These are phyloP conservation scores for Erythrocercus mccallii DNA, from an alignment of 2,113 vertebrate species.

Conservation along the genomic window DNA sequence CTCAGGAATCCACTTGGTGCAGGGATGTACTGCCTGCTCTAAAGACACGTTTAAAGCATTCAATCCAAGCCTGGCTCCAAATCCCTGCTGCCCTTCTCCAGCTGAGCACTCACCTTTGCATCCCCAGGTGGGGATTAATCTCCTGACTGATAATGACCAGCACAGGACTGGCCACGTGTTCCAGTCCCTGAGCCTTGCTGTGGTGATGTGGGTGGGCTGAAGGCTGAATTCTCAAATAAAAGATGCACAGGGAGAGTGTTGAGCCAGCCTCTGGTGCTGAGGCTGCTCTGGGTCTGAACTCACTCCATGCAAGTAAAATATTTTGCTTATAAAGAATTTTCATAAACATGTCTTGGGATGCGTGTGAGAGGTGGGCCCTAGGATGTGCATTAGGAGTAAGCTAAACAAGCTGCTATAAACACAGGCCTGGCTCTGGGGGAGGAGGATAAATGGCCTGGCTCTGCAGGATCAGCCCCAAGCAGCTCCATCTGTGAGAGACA, in stretches of 20 bases:
- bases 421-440: constrained; percentile 59
- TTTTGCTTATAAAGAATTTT: constrained; percentile 81
- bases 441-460: constrained; percentile 58
- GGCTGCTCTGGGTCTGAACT: constrained; percentile 55
- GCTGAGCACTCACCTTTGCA: not conserved
- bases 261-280: not conserved
- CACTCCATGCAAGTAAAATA: constrained; percentile 71
- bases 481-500: not conserved
- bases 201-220: constrained; percentile 69
- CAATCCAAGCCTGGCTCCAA: not conserved
- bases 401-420: constrained; percentile 77
- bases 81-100: not conserved
- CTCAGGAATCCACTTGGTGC: not conserved
- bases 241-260: not conserved
- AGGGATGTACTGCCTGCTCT: not conserved
- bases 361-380: constrained; percentile 61
- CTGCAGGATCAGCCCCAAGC: not conserved
- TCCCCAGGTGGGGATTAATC: not conserved
- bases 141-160: not conserved
- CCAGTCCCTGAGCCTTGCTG: not conserved
- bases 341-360: constrained; percentile 78
- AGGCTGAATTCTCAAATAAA: not conserved
- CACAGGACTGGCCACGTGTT: not conserved
- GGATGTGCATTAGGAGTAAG: constrained; percentile 74
- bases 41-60: not conserved